Evolutionary conservation across 2,797 vertebrate genomes (phyloP).

Genomic region (Cirrhinus molitorella): DNA sequence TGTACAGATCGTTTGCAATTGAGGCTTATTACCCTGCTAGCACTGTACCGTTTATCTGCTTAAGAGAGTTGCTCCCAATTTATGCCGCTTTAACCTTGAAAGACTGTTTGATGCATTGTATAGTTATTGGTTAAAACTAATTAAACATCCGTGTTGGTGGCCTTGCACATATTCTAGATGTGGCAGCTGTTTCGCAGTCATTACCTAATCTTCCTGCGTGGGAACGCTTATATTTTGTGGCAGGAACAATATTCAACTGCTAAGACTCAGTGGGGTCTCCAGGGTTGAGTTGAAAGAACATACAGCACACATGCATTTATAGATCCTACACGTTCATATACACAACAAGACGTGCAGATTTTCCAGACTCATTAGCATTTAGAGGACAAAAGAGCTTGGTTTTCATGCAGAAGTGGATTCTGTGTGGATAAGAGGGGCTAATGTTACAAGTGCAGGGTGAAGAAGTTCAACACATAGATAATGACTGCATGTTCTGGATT

Average conservation of each 20-base stretch:
- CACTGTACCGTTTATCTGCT: conserved; percentile 66
- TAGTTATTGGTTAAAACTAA: conserved; percentile 57
- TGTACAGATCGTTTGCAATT: conserved; percentile 71
- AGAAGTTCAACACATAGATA: conserved; percentile 22
- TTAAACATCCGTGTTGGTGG: conserved; percentile 64
- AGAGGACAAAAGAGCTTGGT: not conserved
- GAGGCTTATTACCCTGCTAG: conserved; percentile 68
- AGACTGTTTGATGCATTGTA: conserved; percentile 64
- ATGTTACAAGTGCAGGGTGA: not conserved
- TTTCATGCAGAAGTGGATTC: conserved; percentile 19
- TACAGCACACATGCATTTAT: not conserved
- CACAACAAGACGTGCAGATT: not conserved
- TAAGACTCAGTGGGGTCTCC: conserved; percentile 3
- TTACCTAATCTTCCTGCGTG: conserved; percentile 68
- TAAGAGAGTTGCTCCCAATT: conserved; percentile 65
- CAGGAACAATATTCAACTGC: conserved; percentile 54
- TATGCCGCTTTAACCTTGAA: conserved; percentile 74
- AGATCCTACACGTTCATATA: not conserved
- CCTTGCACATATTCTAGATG: conserved; percentile 71
- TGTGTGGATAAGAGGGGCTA: conserved; percentile 10
- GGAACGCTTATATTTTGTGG: conserved; percentile 63
- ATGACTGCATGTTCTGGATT: not conserved
- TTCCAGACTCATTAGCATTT: conserved; percentile 33
- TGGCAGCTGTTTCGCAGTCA: conserved; percentile 70
- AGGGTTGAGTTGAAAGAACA: conserved; percentile 18